Evolutionary conservation across 2,113 vertebrate genomes (phyloP).

Genomic region (Muntiacus muntjak): DNA sequence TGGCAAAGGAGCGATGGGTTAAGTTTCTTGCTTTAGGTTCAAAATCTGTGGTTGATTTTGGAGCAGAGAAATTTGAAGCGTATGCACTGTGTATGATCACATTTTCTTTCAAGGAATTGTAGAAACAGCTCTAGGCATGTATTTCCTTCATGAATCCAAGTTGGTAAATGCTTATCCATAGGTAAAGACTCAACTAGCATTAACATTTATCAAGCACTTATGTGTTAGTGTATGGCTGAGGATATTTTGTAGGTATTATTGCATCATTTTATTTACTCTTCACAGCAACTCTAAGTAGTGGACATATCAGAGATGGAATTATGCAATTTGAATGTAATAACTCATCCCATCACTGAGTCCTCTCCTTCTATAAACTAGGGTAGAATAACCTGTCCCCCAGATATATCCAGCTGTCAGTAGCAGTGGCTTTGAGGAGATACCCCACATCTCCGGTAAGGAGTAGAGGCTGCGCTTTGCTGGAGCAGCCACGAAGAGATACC

Average conservation of each 20-base stretch:
- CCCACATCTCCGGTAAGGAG: rapidly evolving
- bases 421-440: neutral
- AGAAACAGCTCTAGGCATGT: constrained; percentile 10
- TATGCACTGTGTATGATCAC: neutral
- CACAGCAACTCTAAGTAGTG: neutral
- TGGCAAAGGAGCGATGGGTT: constrained; percentile 14
- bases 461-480: neutral
- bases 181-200: constrained; percentile 1
- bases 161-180: constrained; percentile 9
- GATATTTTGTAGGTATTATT: neutral
- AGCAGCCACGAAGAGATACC: neutral
- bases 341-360: neutral
- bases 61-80: constrained; percentile 36
- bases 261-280: neutral
- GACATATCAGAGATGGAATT: neutral
- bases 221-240: neutral
- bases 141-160: neutral
- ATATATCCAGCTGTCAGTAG: neutral
- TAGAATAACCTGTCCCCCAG: neutral
- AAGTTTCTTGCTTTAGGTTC: neutral
- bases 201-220: constrained; percentile 36
- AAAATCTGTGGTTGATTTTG: neutral
- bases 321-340: neutral
- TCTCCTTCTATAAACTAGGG: neutral
- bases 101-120: constrained; percentile 65